Conservation (phyloP, 2,888 invertebrate genomes). For the Unio pictorum region DNA sequence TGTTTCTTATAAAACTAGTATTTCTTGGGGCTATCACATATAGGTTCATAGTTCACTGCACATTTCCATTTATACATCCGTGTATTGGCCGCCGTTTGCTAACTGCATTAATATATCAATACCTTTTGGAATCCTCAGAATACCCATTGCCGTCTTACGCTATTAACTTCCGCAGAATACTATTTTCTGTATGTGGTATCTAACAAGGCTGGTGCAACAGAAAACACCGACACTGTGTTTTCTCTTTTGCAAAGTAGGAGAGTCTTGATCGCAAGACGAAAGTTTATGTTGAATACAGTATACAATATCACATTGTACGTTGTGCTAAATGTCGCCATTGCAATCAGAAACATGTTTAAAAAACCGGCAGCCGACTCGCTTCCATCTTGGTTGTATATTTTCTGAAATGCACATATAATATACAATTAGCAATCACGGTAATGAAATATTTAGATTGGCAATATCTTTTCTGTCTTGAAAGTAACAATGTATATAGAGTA, state of each 20-base stretch:
- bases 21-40: no score
- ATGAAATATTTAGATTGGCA: neutral
- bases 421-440: neutral
- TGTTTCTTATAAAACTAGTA: no score
- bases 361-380: constrained; percentile 29
- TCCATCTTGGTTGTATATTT: constrained; percentile 31
- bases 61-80: no score
- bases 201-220: no score
- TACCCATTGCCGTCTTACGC: no score
- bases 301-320: constrained; percentile 55
- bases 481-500: neutral
- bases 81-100: no score
- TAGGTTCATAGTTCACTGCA: no score
- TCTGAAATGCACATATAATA: constrained; percentile 25
- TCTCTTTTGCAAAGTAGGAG: constrained; percentile 7
- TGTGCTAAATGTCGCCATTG: constrained; percentile 45
- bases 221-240: no score
- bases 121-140: no score
- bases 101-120: no score
- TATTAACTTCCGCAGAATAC: no score
- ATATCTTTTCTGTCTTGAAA: neutral
- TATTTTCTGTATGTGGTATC: no score
- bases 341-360: constrained; percentile 32
- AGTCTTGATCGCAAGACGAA: constrained; percentile 31
- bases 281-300: constrained; percentile 44